These are phyloP conservation scores for Paratrypauchen microcephalus DNA, from an alignment of 2,797 vertebrate species.

Conservation along the genomic window DNA sequence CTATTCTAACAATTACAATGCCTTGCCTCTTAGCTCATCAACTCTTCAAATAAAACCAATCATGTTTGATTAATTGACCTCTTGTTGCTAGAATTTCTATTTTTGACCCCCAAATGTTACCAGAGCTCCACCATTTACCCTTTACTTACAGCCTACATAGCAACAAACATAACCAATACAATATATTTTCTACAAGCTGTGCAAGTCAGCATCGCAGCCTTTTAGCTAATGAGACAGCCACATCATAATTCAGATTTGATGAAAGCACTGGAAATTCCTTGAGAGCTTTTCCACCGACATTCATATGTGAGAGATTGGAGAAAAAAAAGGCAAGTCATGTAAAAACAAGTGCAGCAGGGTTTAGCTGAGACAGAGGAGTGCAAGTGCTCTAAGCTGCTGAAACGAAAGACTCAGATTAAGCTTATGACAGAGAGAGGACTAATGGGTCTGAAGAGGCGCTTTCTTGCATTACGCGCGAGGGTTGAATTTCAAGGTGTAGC, in stretches of 20 bases:
- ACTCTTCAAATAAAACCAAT: too few relatives aligned
- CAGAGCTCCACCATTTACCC: not conserved
- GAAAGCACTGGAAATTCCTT: conserved; percentile 31
- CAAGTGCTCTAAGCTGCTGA: conserved; percentile 34
- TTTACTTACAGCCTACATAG: not conserved
- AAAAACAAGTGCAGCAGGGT: conserved; percentile 46
- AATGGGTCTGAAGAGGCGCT: conserved; percentile 27
- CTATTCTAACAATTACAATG: too few relatives aligned
- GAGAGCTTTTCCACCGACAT: conserved; percentile 50
- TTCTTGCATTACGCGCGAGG: conserved; percentile 27
- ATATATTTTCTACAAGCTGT: conserved; percentile 35
- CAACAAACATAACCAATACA: not conserved
- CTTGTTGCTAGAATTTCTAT: not conserved
- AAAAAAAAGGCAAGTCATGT: conserved; percentile 36
- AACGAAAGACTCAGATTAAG: conserved; percentile 42
- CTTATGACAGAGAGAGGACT: conserved; percentile 7
- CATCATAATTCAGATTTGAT: conserved; percentile 59
- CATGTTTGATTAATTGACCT: too few relatives aligned
- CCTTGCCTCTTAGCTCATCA: too few relatives aligned
- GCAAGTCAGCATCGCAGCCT: conserved; percentile 59
- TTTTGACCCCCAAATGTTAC: not conserved
- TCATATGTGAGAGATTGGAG: conserved; percentile 51
- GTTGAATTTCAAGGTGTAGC: conserved; percentile 11
- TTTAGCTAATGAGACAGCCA: conserved; percentile 68
- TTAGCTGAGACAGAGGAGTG: conserved; percentile 38